phyloP scores from a whole-genome alignment of 1,140 invertebrate genomes.

The Drosophila biarmipes region DNA sequence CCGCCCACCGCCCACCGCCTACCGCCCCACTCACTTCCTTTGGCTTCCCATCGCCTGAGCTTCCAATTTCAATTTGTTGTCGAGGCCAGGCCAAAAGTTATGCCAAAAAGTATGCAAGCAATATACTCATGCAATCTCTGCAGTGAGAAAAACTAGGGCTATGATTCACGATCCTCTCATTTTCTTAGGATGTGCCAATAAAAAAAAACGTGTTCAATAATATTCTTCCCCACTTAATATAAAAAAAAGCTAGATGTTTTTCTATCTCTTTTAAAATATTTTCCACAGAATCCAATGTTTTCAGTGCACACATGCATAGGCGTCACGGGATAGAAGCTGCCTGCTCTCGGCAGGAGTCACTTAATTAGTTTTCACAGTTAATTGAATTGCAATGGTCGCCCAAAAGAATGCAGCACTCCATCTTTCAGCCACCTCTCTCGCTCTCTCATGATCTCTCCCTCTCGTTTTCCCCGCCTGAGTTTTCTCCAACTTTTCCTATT shows the following conservation, averaged over 20 bases:
- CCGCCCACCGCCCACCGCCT: not conserved
- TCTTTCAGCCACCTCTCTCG: not conserved
- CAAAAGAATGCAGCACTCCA: slow-evolving; percentile 34
- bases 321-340: slow-evolving; percentile 5
- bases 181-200: too few relatives aligned
- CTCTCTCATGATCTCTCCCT: not conserved
- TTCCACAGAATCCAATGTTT: not conserved
- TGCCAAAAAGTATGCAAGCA: slow-evolving; percentile 69
- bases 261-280: not conserved
- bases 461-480: not conserved
- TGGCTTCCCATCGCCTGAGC: slow-evolving; percentile 12
- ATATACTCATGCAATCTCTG: slow-evolving; percentile 36
- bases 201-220: too few relatives aligned
- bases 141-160: not conserved
- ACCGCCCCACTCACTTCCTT: not conserved
- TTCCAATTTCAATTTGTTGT: slow-evolving; percentile 72
- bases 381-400: slow-evolving; percentile 72
- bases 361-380: slow-evolving; percentile 83
- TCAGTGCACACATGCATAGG: slow-evolving; percentile 14
- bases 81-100: slow-evolving; percentile 59
- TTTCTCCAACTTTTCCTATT: slow-evolving; percentile 1
- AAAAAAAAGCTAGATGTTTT: too few relatives aligned
- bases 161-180: not conserved
- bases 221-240: too few relatives aligned
- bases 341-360: slow-evolving; percentile 42